phyloP scores from a whole-genome alignment of 30 jellyfish, hydroid and myxozoan species.

The Morbakka virulenta region DNA sequence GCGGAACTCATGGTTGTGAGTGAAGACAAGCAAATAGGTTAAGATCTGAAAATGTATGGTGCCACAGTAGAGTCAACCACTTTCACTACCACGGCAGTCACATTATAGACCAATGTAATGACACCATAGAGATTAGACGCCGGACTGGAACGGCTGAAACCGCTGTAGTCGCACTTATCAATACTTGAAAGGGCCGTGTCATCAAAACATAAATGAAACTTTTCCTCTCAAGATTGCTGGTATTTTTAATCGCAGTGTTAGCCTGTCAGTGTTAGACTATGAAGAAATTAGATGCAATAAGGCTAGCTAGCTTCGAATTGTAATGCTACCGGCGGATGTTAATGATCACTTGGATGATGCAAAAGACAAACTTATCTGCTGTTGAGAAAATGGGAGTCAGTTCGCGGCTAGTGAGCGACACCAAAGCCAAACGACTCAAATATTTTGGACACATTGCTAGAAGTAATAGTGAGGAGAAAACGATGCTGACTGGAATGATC shows the following conservation, averaged over 20 bases:
- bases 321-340: background rate
- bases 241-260: no score
- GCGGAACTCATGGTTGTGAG: background rate
- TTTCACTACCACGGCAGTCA: background rate
- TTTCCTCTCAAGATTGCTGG: background rate
- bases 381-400: background rate
- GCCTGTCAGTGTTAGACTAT: no score
- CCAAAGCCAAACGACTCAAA: background rate
- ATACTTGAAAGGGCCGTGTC: background rate
- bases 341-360: background rate
- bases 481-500: background rate
- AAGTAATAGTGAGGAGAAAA: background rate
- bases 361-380: background rate
- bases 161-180: background rate
- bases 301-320: no score
- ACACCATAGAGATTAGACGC: background rate
- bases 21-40: background rate
- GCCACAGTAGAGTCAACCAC: background rate
- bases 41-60: background rate
- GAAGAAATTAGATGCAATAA: no score
- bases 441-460: background rate
- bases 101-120: background rate
- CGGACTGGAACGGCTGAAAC: background rate
- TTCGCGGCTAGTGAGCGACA: background rate
- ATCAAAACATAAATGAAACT: background rate